Evolutionary conservation across 2,797 vertebrate genomes (phyloP).

Genomic region (Clarias laeviceps): DNA sequence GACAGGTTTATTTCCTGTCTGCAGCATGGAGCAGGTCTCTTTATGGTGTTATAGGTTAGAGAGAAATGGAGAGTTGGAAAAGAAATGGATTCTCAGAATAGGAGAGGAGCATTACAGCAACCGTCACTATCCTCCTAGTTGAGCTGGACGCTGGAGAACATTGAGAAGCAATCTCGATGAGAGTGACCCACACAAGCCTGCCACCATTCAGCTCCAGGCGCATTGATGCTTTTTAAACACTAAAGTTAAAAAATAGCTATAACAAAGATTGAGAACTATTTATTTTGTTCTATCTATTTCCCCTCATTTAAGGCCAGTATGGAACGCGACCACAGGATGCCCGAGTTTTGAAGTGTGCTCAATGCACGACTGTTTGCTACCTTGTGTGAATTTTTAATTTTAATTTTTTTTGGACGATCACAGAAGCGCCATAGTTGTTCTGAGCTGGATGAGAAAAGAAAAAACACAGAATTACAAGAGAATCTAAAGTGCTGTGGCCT

Average conservation of each 20-base stretch:
- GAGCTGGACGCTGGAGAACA: conserved; percentile 38
- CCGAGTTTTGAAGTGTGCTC: conserved; percentile 55
- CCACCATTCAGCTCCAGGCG: conserved; percentile 64
- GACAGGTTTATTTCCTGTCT: conserved; percentile 65
- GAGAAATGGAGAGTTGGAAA: conserved; percentile 50
- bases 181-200: conserved; percentile 71
- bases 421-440: conserved; percentile 61
- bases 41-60: conserved; percentile 70
- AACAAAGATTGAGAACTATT: conserved; percentile 82
- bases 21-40: conserved; percentile 73
- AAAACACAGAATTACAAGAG: conserved; percentile 42
- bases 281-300: conserved; percentile 77
- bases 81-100: conserved; percentile 35
- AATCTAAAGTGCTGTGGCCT: conserved; percentile 64
- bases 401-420: conserved; percentile 61
- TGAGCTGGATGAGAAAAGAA: conserved; percentile 47
- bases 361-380: conserved; percentile 53
- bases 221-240: conserved; percentile 82
- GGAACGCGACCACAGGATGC: conserved; percentile 72
- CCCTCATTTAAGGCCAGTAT: conserved; percentile 80
- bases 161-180: conserved; percentile 72
- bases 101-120: conserved; percentile 40
- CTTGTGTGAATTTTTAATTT: conserved; percentile 44
- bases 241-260: conserved; percentile 86
- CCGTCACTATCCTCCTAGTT: conserved; percentile 29